Conservation (phyloP, 35 echinoderm and acorn worm species). For the Nesometra sesokonis region DNA sequence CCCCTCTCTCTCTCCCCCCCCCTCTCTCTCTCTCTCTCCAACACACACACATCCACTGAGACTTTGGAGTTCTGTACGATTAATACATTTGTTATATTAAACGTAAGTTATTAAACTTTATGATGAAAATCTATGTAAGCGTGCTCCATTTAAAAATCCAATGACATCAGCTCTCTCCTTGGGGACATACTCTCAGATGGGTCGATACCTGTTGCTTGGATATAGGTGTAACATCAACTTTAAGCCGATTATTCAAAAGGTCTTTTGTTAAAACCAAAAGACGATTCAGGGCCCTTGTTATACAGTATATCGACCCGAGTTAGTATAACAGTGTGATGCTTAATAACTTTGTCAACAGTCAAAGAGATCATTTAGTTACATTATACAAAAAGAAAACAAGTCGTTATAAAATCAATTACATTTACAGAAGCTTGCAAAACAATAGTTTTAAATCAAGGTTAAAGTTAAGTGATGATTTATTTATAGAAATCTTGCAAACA, state of each 20-base stretch:
- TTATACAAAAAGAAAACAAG: neutral
- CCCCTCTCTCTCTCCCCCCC: too few relatives aligned
- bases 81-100: too few relatives aligned
- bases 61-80: too few relatives aligned
- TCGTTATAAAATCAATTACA: neutral
- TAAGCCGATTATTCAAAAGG: neutral
- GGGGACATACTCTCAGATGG: neutral
- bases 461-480: neutral
- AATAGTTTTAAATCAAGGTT: neutral
- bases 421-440: neutral
- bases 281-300: neutral
- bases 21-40: too few relatives aligned
- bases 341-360: neutral
- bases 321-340: neutral
- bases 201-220: neutral
- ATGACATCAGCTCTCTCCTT: too few relatives aligned
- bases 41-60: too few relatives aligned
- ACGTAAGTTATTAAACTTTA: too few relatives aligned
- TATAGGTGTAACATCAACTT: neutral
- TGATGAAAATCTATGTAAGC: too few relatives aligned
- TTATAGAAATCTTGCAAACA: neutral
- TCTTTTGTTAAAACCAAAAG: neutral
- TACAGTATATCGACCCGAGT: neutral
- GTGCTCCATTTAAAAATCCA: too few relatives aligned
- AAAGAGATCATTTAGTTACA: neutral